Evolutionary conservation across 1,140 invertebrate species (phyloP).

Genomic region (Caenorhabditis remanei): DNA sequence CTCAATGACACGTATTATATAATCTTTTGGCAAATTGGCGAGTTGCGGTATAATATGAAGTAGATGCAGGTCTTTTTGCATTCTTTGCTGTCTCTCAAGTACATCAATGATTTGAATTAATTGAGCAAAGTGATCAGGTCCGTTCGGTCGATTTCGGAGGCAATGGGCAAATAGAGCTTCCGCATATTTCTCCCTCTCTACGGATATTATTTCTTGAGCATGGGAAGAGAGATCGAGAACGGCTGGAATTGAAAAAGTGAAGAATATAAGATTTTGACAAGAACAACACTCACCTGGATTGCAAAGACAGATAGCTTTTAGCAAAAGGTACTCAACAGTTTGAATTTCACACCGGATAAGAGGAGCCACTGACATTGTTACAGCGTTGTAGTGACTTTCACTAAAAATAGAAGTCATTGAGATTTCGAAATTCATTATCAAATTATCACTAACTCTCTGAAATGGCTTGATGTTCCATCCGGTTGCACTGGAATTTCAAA

Average conservation of each 20-base stretch:
- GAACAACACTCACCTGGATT: constrained; percentile 12
- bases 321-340: constrained; percentile 1
- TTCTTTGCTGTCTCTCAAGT: constrained; percentile 25
- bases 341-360: constrained; percentile 6
- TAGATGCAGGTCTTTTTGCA: constrained; percentile 22
- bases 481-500: constrained; percentile 7
- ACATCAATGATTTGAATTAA: constrained; percentile 1
- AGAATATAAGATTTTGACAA: background rate
- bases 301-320: background rate
- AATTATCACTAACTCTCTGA: background rate
- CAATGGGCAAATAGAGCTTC: constrained; percentile 1
- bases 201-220: background rate
- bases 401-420: background rate
- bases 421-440: background rate
- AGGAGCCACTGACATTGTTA: background rate
- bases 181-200: background rate
- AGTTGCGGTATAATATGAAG: background rate
- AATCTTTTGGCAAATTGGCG: background rate
- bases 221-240: constrained; percentile 15
- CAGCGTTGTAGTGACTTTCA: background rate
- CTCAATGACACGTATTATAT: constrained; percentile 2
- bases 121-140: constrained; percentile 12
- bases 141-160: background rate
- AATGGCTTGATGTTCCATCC: background rate
- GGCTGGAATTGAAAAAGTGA: background rate